Conservation (phyloP, 2,113 vertebrate species). For the Lycaon pictus region DNA sequence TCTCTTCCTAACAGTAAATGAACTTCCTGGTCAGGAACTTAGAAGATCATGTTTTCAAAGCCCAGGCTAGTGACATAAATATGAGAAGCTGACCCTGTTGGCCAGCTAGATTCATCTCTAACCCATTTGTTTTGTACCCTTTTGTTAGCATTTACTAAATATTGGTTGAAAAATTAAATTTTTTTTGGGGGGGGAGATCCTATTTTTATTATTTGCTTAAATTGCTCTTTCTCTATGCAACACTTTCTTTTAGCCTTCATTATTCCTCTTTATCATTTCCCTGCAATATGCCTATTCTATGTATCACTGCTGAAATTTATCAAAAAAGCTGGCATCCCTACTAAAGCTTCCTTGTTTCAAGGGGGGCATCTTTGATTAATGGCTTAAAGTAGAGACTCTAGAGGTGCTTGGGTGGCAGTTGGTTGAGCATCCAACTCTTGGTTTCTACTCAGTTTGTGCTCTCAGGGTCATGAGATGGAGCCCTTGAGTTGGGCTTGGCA, state of each 20-base stretch:
- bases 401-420: background rate
- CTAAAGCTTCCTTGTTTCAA: background rate
- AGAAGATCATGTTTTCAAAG: background rate
- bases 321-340: background rate
- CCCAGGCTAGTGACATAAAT: background rate
- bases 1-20: background rate
- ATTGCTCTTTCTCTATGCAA: background rate
- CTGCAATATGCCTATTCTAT: background rate
- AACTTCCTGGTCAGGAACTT: background rate
- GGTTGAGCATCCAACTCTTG: background rate
- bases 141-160: background rate
- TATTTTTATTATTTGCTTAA: background rate
- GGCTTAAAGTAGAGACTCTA: background rate
- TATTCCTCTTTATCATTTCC: background rate
- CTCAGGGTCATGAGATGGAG: background rate
- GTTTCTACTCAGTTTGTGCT: background rate
- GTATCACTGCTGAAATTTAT: background rate
- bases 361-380: background rate
- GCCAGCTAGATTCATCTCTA: background rate
- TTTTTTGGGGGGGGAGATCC: background rate
- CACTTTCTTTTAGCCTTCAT: background rate
- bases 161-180: background rate
- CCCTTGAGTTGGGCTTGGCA: background rate
- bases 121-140: too few relatives aligned
- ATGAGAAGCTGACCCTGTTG: background rate